Evolutionary conservation across 2,113 vertebrate species (phyloP), one percentile per base, ranked within the genome.

Genomic region (Macrotis lagotis): DNA sequence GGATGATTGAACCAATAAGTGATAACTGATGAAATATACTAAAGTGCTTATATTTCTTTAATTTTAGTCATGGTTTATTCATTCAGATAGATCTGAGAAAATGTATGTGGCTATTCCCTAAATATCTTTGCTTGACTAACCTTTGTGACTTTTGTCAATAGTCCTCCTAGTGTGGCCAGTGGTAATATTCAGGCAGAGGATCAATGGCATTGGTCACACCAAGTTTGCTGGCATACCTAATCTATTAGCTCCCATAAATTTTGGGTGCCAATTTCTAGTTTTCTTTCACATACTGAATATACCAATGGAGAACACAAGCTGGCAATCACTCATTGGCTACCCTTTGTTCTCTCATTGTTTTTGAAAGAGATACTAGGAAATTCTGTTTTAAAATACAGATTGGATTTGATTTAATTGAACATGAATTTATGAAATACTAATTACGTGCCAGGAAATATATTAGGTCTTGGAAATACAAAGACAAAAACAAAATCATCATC

Each of bases 41-140:
- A 24, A 53, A 8, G 59, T 91, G n/a, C 88, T 89, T 89, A 44
- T 22, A 90, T 12, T 49, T 96, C 52, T 89, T 94, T 88, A 92
- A 91, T 66, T 92, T 24, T 90, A 95, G 8, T 48, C 90, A 9
- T 83, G 88, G 92, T 94, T 90, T 47, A 95, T 4, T 4, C 89
- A 0, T 59, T 16, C 44, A 47, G 6, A 25, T 83, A 50, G 83
- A 50, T 92, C 55, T 66, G 55, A 66, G 28, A 66, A 14, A 12
- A 12, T 66, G 12, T 12, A 74, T 92, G 88, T 24, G 88, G 91
- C 95, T 52, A 88, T 59, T 93, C 92, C 26, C 55, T 55, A 59
- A 59, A 59, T 26, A 53, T 28, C 26, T 59, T 59, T 59, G 26
- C 28, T 55, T 37, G 55, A 37, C 9, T 66, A 37, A 37, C 28